Conservation (phyloP, 2,113 vertebrate genomes). For the Bubalus kerabau region DNA sequence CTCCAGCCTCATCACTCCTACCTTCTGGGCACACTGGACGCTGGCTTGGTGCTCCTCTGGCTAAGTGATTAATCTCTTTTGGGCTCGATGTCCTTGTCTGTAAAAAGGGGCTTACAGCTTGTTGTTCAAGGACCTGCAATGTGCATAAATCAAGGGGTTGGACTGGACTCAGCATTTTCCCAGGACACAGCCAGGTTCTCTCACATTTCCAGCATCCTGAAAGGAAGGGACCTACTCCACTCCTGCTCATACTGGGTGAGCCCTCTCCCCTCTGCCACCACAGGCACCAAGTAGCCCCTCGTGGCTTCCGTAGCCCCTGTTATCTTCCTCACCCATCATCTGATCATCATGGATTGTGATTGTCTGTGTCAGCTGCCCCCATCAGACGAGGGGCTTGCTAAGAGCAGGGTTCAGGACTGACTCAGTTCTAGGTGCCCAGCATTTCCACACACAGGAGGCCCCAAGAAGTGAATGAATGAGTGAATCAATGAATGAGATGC, state of each 20-base stretch:
- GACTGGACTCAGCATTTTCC: neutral
- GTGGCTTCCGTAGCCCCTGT: neutral
- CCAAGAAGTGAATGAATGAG: neutral
- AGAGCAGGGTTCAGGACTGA: neutral
- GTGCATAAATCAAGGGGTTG: neutral
- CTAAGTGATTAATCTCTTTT: neutral
- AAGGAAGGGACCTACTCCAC: neutral
- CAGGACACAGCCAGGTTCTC: neutral
- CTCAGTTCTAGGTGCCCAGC: neutral
- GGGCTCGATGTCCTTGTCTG: neutral
- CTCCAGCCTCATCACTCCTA: neutral
- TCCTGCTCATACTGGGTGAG: neutral
- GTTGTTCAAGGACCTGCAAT: neutral
- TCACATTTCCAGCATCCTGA: neutral
- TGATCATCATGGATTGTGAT: neutral
- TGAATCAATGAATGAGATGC: neutral
- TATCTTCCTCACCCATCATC: neutral
- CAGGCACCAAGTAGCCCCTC: neutral
- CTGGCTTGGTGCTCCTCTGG: neutral
- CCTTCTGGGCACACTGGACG: neutral
- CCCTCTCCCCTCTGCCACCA: neutral
- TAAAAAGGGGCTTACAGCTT: neutral
- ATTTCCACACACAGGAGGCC: neutral
- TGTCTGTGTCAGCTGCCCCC: neutral
- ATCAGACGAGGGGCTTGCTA: neutral